A percentile compares a stretch with the other conserved stretches of the same genome.
phyloP scores from a whole-genome alignment of 2,113 vertebrate species.

The Sterna hirundo region DNA sequence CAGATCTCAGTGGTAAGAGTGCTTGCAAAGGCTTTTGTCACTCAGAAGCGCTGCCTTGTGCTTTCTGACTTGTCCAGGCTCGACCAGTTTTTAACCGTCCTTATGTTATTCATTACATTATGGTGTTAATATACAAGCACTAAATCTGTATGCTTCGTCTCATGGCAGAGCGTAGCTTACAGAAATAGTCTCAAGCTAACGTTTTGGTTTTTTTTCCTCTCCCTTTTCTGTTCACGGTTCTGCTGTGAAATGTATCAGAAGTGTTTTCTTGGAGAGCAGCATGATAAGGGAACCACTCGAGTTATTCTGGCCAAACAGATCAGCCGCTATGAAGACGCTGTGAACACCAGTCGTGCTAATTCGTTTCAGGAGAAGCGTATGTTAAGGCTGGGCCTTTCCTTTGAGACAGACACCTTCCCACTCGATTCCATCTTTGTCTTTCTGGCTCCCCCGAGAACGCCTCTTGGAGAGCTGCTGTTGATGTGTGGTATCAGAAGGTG shows the following conservation, averaged over 20 bases:
- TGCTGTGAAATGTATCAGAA: not conserved
- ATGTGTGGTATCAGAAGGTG: not conserved
- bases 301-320: not conserved
- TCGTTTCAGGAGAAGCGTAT: not conserved
- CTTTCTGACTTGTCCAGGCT: not conserved
- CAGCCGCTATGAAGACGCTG: not conserved
- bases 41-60: not conserved
- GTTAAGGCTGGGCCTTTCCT: not conserved
- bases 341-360: not conserved
- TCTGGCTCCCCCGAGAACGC: not conserved
- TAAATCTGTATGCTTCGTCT: not conserved
- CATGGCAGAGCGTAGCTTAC: not conserved
- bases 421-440: not conserved
- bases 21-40: not conserved
- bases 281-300: not conserved
- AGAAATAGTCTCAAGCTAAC: not conserved
- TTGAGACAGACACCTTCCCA: not conserved
- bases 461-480: not conserved
- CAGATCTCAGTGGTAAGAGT: not conserved
- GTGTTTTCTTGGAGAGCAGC: not conserved
- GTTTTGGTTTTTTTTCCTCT: not conserved
- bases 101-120: accelerated
- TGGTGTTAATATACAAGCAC: not conserved
- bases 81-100: not conserved
- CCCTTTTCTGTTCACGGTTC: not conserved